Conservation (phyloP, 2,113 vertebrate species). For the Laticauda colubrina region DNA sequence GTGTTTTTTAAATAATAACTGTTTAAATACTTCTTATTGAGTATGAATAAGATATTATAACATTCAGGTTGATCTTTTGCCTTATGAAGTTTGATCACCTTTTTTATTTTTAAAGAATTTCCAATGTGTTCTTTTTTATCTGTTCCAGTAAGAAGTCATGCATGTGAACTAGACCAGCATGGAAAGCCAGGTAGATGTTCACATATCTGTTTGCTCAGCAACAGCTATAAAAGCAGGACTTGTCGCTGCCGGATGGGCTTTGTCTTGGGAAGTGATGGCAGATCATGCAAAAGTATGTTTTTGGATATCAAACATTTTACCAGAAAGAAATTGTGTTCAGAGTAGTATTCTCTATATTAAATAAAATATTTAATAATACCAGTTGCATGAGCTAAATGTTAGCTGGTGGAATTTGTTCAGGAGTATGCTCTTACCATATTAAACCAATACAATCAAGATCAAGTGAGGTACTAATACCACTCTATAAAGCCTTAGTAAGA, state of each 20-base stretch:
- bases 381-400: neutral
- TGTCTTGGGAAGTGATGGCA: constrained; percentile 85
- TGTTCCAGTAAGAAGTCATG: constrained; percentile 84
- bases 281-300: constrained; percentile 97
- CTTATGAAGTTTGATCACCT: constrained; percentile 7
- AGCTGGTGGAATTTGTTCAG: neutral
- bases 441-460: neutral
- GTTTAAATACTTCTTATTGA: neutral
- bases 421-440: neutral
- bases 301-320: constrained; percentile 37
- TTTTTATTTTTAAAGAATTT: constrained; percentile 34
- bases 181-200: constrained; percentile 87
- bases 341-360: constrained; percentile 5
- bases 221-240: constrained; percentile 89
- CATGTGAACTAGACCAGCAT: constrained; percentile 82
- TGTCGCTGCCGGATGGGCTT: constrained; percentile 94
- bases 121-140: constrained; percentile 52
- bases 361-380: constrained; percentile 5
- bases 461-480: no score
- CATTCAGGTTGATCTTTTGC: neutral
- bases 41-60: neutral
- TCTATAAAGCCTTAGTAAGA: no score
- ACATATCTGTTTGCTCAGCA: constrained; percentile 92
- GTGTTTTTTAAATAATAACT: neutral
- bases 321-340: neutral